phyloP scores from a whole-genome alignment of 2,888 invertebrate species.

The Sphaerolaimus hirsutus region DNA sequence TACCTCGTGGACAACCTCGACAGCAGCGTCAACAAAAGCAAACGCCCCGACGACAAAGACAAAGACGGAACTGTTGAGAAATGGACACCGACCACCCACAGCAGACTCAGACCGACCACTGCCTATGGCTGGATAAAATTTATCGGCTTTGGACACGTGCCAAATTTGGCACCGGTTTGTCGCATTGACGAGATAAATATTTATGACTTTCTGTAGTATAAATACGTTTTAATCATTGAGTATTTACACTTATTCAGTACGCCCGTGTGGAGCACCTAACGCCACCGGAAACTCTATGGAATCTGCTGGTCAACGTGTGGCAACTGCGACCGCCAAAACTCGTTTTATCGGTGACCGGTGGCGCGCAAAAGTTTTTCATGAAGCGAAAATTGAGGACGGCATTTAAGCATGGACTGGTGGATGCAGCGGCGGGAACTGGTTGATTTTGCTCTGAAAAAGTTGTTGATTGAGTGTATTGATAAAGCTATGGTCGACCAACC shows the following conservation, averaged over 20 bases:
- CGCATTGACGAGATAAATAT: not conserved
- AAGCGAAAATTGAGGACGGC: constrained; percentile 23
- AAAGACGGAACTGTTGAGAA: too few relatives aligned
- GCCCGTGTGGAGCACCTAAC: constrained; percentile 23
- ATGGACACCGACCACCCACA: not conserved
- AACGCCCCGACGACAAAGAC: too few relatives aligned
- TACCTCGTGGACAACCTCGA: too few relatives aligned
- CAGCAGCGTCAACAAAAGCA: too few relatives aligned
- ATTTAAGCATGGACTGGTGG: constrained; percentile 25
- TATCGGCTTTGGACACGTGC: not conserved
- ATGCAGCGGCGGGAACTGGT: constrained; percentile 27
- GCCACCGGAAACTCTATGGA: constrained; percentile 19
- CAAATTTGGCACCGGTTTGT: not conserved
- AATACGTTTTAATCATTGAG: not conserved
- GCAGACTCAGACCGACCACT: not conserved
- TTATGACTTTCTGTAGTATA: not conserved
- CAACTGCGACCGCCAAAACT: constrained; percentile 23
- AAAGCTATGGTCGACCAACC: not conserved
- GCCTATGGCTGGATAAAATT: constrained; percentile 2
- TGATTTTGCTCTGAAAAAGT: not conserved
- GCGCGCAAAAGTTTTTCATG: constrained; percentile 26
- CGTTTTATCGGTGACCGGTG: constrained; percentile 28
- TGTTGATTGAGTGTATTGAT: not conserved
- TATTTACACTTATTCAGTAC: constrained; percentile 17
- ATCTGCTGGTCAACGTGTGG: constrained; percentile 22